phyloP scores from a whole-genome alignment of 2,797 vertebrate genomes.

The Emys orbicularis region DNA sequence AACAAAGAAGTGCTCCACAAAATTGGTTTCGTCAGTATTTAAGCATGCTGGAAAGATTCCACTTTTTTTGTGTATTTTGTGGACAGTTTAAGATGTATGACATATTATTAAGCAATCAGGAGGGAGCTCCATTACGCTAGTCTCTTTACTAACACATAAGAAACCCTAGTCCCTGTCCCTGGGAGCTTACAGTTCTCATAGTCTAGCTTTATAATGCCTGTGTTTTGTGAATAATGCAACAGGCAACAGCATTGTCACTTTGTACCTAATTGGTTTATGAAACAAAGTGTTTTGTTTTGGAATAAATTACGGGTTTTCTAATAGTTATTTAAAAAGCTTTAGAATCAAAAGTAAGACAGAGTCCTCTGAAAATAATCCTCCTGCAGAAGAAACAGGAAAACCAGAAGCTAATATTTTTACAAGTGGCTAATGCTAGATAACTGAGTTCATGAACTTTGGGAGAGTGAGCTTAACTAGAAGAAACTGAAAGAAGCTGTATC shows the following conservation, averaged over 20 bases:
- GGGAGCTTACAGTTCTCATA: background rate
- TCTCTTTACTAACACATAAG: background rate
- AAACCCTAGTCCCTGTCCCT: background rate
- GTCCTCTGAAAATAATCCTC: conserved; percentile 73
- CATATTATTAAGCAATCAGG: background rate
- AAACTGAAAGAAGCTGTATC: background rate
- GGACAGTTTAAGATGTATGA: background rate
- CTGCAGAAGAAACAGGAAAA: conserved; percentile 75
- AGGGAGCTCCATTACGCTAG: background rate
- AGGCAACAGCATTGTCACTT: conserved; percentile 20
- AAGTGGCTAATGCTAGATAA: conserved; percentile 78
- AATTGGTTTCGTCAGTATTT: conserved; percentile 23
- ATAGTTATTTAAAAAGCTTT: conserved; percentile 62
- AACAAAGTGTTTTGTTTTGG: conserved; percentile 42
- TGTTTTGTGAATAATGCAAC: background rate
- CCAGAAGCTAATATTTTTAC: conserved; percentile 75
- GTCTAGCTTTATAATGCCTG: background rate
- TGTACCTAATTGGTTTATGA: conserved; percentile 7
- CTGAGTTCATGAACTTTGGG: conserved; percentile 75
- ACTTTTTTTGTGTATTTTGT: background rate
- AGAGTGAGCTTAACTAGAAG: conserved; percentile 44
- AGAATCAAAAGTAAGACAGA: conserved; percentile 63
- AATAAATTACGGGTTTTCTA: conserved; percentile 25
- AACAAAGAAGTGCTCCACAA: conserved; percentile 31
- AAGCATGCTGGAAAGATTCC: background rate